Evolutionary conservation across 2,797 vertebrate species (phyloP).

Genomic region (Semotilus atromaculatus): DNA sequence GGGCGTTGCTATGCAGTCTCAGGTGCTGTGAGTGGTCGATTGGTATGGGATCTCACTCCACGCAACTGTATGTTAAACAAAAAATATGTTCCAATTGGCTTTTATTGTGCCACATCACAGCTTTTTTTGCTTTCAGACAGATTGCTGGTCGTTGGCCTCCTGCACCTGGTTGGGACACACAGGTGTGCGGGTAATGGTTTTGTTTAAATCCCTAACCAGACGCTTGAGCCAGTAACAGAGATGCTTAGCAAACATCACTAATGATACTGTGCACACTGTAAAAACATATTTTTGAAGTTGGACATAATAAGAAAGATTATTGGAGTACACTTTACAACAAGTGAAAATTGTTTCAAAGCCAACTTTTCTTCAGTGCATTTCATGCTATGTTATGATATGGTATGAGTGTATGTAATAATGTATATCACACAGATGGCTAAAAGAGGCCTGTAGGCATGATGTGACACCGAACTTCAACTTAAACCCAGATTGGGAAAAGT

Average conservation of each 20-base stretch:
- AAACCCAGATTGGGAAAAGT: conserved; percentile 1
- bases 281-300: background rate
- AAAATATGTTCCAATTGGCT: background rate
- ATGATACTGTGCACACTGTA: background rate
- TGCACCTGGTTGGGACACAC: background rate
- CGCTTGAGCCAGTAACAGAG: background rate
- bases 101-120: background rate
- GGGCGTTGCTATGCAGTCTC: background rate
- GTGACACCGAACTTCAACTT: conserved; percentile 31
- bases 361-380: background rate
- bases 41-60: background rate
- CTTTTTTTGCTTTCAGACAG: background rate
- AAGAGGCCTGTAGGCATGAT: conserved; percentile 1
- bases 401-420: background rate
- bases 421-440: background rate
- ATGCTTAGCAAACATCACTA: background rate
- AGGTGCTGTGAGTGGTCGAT: background rate
- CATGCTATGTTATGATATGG: background rate
- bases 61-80: background rate
- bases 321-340: too few species aligned
- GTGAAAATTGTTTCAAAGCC: background rate
- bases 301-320: too few species aligned
- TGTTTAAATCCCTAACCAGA: background rate
- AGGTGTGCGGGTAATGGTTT: background rate
- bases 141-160: background rate